Evolutionary conservation across 2,888 invertebrate species (phyloP).

Genomic region (Mylabris sibirica): DNA sequence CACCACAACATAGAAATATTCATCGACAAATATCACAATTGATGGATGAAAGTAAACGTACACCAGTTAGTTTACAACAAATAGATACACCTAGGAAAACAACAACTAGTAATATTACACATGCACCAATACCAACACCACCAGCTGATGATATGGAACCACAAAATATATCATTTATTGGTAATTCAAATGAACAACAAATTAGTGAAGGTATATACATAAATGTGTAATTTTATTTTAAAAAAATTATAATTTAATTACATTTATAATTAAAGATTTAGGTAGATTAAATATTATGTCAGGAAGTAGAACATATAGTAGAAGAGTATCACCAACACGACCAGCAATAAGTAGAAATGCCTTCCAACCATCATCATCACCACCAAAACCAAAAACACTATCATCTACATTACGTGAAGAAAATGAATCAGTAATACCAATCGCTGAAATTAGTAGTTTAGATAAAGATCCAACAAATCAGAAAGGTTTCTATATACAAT

Average conservation of each 20-base stretch:
- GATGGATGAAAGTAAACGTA: constrained; percentile 56
- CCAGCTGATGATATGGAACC: constrained; percentile 90
- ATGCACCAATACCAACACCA: constrained; percentile 71
- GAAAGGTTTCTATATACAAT: constrained; percentile 93
- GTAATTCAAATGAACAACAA: constrained; percentile 68
- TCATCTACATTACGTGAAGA: constrained; percentile 52
- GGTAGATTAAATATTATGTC: constrained; percentile 84
- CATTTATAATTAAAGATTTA: constrained; percentile 60
- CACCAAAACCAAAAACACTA: constrained; percentile 45
- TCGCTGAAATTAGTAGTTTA: constrained; percentile 61
- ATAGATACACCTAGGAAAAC: constrained; percentile 57
- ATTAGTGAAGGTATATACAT: constrained; percentile 51
- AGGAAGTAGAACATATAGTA: constrained; percentile 81
- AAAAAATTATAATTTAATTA: too few species aligned
- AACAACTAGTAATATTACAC: constrained; percentile 55
- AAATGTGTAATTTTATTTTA: too few species aligned
- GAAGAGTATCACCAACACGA: constrained; percentile 87
- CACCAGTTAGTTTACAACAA: constrained; percentile 65
- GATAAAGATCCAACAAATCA: constrained; percentile 66
- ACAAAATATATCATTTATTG: constrained; percentile 91
- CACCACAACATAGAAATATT: constrained; percentile 71
- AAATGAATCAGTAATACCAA: constrained; percentile 49
- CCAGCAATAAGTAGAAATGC: constrained; percentile 75
- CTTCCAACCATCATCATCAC: constrained; percentile 66
- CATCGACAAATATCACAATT: constrained; percentile 67